phyloP scores from a whole-genome alignment of 2,888 invertebrate species.

The Timema podura region DNA sequence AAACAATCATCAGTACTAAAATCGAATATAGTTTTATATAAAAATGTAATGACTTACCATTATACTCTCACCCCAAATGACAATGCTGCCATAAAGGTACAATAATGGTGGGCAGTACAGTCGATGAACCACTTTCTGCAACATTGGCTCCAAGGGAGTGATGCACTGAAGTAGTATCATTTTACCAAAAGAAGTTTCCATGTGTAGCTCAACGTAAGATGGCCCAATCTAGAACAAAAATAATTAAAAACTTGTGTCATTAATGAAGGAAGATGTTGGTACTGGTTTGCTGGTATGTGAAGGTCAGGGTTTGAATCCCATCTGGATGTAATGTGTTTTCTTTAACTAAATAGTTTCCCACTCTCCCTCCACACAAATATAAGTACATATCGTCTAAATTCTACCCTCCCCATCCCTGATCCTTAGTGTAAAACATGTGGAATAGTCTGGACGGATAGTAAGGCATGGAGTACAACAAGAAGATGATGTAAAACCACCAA shows the following conservation, averaged over 20 bases:
- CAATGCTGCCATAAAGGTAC: conserved; percentile 59
- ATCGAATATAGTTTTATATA: too few relatives aligned
- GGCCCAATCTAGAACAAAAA: conserved; percentile 59
- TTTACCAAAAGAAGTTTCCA: conserved; percentile 57
- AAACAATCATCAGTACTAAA: too few relatives aligned
- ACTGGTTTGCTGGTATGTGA: too few relatives aligned
- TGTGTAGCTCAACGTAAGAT: conserved; percentile 66
- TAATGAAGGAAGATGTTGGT: background rate
- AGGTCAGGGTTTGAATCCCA: too few relatives aligned
- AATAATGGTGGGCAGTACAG: conserved; percentile 62
- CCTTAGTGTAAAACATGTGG: too few relatives aligned
- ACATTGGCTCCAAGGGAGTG: conserved; percentile 70
- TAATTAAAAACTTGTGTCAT: conserved; percentile 2
- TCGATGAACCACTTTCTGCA: conserved; percentile 74
- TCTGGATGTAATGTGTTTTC: too few relatives aligned
- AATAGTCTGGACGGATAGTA: too few relatives aligned
- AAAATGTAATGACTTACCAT: conserved; percentile 51
- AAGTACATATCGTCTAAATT: too few relatives aligned
- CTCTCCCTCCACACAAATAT: too few relatives aligned
- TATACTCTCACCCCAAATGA: conserved; percentile 63
- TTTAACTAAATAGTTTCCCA: too few relatives aligned
- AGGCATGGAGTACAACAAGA: too few relatives aligned
- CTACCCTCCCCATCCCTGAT: too few relatives aligned
- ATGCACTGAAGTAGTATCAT: conserved; percentile 69
- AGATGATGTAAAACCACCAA: conserved; percentile 37